Percentiles rank a stretch among this genome's conserved stretches.
Conservation (phyloP, 2,888 invertebrate species). For the Acrobasis repandana region DNA sequence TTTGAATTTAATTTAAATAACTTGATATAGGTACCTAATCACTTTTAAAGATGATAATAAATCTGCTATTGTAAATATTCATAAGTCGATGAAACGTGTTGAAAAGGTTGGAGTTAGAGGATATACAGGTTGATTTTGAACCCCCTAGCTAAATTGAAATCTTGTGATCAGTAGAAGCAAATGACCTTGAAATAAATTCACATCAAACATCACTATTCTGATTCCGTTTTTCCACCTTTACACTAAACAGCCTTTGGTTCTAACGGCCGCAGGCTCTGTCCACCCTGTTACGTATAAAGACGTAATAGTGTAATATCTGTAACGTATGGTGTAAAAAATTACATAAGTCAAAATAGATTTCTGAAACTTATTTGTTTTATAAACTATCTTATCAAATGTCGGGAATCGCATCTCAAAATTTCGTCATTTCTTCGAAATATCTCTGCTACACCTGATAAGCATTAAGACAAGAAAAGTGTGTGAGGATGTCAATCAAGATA, state of each 20-base stretch:
- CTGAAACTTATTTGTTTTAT: background rate
- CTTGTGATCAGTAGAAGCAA: too few relatives aligned
- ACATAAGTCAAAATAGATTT: too few relatives aligned
- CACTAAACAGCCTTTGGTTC: too few relatives aligned
- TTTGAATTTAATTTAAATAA: background rate
- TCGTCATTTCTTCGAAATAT: background rate
- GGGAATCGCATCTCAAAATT: background rate
- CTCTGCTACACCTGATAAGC: background rate
- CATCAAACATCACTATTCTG: too few relatives aligned
- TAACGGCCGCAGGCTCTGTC: too few relatives aligned
- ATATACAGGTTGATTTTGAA: too few relatives aligned
- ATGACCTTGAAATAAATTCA: too few relatives aligned
- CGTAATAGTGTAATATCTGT: too few relatives aligned
- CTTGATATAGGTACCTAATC: conserved; percentile 2
- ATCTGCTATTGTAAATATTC: background rate
- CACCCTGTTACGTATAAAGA: too few relatives aligned
- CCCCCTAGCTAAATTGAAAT: too few relatives aligned
- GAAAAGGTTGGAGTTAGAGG: background rate
- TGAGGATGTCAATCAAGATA: background rate
- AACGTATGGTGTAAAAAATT: too few relatives aligned
- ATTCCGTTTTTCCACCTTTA: too few relatives aligned
- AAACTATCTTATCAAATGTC: background rate
- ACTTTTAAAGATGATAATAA: background rate
- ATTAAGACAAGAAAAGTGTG: background rate
- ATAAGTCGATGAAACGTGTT: background rate